A percentile compares a stretch with the other conserved stretches of the same genome.
Conservation (phyloP, 2,113 vertebrate species). For the Cyanoderma ruficeps region DNA sequence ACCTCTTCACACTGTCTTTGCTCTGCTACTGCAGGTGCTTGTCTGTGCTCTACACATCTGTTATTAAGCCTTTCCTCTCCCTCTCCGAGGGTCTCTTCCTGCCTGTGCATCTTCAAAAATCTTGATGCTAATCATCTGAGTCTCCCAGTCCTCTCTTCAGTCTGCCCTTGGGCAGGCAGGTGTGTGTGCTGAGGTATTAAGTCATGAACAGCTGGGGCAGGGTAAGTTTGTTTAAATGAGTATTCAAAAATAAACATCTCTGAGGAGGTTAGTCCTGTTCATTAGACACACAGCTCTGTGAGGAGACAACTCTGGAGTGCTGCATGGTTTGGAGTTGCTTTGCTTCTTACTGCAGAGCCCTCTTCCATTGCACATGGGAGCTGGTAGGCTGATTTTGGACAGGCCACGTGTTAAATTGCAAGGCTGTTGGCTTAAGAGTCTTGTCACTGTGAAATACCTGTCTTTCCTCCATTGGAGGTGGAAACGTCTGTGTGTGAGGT, state of each 20-base stretch:
- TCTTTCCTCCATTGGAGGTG: neutral
- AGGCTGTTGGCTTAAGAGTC: neutral
- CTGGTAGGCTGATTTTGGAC: neutral
- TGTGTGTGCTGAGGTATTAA: neutral
- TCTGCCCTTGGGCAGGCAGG: neutral
- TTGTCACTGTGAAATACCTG: neutral
- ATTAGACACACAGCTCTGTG: neutral
- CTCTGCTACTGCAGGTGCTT: neutral
- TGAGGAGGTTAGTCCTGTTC: neutral
- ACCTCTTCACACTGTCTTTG: neutral
- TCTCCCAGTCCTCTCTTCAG: neutral
- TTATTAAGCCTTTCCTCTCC: neutral
- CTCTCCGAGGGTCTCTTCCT: neutral
- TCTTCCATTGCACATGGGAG: neutral
- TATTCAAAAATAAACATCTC: neutral
- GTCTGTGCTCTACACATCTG: neutral
- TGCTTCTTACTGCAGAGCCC: neutral
- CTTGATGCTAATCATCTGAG: neutral
- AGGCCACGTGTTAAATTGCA: neutral
- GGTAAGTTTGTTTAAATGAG: neutral
- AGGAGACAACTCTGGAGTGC: neutral
- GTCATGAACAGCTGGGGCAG: neutral
- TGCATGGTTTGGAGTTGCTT: neutral
- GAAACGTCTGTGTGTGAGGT: neutral
- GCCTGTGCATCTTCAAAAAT: neutral